These are phyloP conservation scores for Pseudococcus jackbeardsleyi DNA, from an alignment of 2,888 invertebrate genomes.

Conservation along the genomic window DNA sequence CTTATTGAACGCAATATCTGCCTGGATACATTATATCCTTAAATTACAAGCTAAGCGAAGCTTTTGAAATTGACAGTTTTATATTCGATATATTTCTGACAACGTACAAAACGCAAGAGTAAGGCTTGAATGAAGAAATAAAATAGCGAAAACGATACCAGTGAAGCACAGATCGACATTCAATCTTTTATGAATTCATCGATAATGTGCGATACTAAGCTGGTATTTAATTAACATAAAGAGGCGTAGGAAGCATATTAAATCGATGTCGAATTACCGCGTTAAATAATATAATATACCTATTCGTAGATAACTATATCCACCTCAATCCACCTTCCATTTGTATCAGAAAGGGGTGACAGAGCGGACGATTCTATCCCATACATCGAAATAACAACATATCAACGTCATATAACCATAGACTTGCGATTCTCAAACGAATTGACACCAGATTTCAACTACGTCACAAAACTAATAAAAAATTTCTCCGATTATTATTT, in stretches of 20 bases:
- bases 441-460: constrained; percentile 9
- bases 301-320: background rate
- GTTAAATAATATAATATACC: background rate
- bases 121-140: too few species aligned
- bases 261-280: background rate
- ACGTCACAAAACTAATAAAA: background rate
- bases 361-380: background rate
- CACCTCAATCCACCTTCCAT: too few species aligned
- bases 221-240: background rate
- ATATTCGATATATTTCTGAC: too few species aligned
- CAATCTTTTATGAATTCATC: too few species aligned
- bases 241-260: background rate
- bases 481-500: constrained; percentile 19
- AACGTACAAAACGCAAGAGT: too few species aligned
- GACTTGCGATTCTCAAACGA: background rate
- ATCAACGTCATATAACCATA: background rate
- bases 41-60: too few species aligned
- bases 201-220: background rate
- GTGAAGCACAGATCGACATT: too few species aligned
- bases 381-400: background rate
- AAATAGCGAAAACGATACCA: too few species aligned
- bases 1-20: too few species aligned
- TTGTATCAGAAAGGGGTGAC: too few species aligned
- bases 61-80: too few species aligned
- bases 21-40: too few species aligned